Evolutionary conservation across 2,888 invertebrate species (phyloP).

Genomic region (Melieria picta): DNA sequence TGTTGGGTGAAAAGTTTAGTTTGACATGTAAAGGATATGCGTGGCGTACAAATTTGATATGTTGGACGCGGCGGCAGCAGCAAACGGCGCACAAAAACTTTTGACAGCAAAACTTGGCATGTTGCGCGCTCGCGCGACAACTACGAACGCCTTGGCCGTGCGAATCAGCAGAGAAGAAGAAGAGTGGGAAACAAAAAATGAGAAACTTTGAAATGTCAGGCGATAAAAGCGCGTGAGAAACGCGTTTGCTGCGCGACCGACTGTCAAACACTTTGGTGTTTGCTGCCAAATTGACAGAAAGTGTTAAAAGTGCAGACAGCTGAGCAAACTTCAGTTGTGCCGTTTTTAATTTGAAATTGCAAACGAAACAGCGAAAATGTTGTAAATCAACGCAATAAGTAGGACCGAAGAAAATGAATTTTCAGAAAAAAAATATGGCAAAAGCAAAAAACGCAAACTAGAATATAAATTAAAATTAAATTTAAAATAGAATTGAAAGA

Average conservation of each 20-base stretch:
- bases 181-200: conserved; percentile 6
- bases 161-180: not conserved
- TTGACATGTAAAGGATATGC: conserved; percentile 31
- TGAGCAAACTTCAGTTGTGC: not conserved
- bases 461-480: too few relatives aligned
- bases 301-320: conserved; percentile 23
- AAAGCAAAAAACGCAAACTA: too few relatives aligned
- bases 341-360: conserved; percentile 25
- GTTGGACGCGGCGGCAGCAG: conserved; percentile 25
- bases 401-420: too few relatives aligned
- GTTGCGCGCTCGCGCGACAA: conserved; percentile 1
- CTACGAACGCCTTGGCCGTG: not conserved
- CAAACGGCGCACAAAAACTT: conserved; percentile 25
- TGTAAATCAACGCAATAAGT: too few relatives aligned
- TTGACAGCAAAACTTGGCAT: conserved; percentile 16
- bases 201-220: conserved; percentile 25
- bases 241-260: not conserved
- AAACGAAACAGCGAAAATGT: too few relatives aligned
- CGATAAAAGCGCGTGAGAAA: conserved; percentile 4
- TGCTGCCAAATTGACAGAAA: conserved; percentile 31
- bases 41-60: conserved; percentile 29
- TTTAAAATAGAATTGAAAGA: too few relatives aligned
- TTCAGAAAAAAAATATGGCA: too few relatives aligned
- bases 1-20: conserved; percentile 27
- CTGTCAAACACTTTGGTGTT: conserved; percentile 24